Evolutionary conservation across 2,888 invertebrate genomes (phyloP).

Genomic region (Drosophila monieri): DNA sequence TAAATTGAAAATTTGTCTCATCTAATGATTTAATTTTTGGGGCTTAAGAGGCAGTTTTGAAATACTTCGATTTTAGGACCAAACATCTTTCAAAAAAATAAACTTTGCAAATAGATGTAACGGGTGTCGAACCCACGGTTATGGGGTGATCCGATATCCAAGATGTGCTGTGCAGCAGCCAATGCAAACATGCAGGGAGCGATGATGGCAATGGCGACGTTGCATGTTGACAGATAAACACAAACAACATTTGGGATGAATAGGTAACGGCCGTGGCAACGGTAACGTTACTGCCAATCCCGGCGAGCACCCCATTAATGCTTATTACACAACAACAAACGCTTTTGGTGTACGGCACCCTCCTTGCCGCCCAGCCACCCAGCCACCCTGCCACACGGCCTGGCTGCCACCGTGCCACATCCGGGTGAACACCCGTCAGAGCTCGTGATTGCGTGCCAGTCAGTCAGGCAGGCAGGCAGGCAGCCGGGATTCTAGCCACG

Average conservation of each 20-base stretch:
- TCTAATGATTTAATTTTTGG: background rate
- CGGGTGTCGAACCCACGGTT: conserved; percentile 11
- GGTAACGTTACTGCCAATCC: conserved; percentile 46
- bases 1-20: background rate
- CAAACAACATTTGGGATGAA: conserved; percentile 74
- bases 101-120: background rate
- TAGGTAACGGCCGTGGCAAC: conserved; percentile 51
- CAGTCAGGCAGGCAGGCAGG: conserved; percentile 3
- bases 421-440: conserved; percentile 32
- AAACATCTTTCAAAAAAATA: background rate
- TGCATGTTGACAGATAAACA: conserved; percentile 79
- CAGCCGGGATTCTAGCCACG: conserved; percentile 12
- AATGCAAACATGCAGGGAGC: conserved; percentile 31
- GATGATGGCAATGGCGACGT: conserved; percentile 43
- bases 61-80: too few relatives aligned
- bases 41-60: background rate
- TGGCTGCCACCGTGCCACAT: conserved; percentile 1
- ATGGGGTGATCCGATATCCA: conserved; percentile 10
- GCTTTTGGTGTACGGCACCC: background rate
- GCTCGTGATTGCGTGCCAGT: conserved; percentile 73
- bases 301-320: conserved; percentile 71
- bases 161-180: conserved; percentile 34
- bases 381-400: background rate
- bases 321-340: conserved; percentile 73
- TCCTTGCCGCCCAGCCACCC: conserved; percentile 2